Conservation (phyloP, 2,888 invertebrate species). For the Microdon myrmicae region DNA sequence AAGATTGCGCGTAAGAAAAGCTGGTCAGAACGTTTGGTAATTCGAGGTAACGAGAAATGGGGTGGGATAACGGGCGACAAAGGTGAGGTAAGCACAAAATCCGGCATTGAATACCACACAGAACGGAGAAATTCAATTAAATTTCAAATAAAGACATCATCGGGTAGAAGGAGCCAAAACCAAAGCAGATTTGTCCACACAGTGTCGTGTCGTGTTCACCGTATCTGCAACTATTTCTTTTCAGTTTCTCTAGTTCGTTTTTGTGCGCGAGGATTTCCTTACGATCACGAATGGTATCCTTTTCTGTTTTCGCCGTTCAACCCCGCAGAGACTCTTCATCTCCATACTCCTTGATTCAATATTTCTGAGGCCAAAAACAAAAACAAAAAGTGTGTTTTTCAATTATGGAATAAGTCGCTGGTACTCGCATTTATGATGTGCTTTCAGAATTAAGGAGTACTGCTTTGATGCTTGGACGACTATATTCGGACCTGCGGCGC, state of each 20-base stretch:
- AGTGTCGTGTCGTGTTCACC: constrained; percentile 1
- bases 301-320: constrained; percentile 21
- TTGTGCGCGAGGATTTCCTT: constrained; percentile 3
- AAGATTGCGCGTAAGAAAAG: constrained; percentile 23
- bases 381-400: too few relatives aligned
- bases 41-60: constrained; percentile 11
- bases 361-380: constrained; percentile 7
- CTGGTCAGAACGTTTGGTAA: too few relatives aligned
- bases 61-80: constrained; percentile 14
- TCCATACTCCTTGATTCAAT: constrained; percentile 13
- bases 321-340: too few relatives aligned
- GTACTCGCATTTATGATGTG: neutral
- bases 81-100: constrained; percentile 47
- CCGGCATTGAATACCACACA: constrained; percentile 50
- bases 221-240: constrained; percentile 26
- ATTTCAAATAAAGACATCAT: constrained; percentile 54
- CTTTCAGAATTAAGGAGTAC: neutral
- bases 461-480: constrained; percentile 4
- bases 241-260: constrained; percentile 14
- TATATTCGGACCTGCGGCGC: too few relatives aligned
- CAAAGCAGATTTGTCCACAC: constrained; percentile 24
- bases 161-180: constrained; percentile 11
- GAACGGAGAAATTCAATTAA: constrained; percentile 54
- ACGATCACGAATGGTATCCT: constrained; percentile 22
- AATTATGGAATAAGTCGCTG: neutral